phyloP scores from a whole-genome alignment of 2,888 invertebrate species.

The Fragum fragum region DNA sequence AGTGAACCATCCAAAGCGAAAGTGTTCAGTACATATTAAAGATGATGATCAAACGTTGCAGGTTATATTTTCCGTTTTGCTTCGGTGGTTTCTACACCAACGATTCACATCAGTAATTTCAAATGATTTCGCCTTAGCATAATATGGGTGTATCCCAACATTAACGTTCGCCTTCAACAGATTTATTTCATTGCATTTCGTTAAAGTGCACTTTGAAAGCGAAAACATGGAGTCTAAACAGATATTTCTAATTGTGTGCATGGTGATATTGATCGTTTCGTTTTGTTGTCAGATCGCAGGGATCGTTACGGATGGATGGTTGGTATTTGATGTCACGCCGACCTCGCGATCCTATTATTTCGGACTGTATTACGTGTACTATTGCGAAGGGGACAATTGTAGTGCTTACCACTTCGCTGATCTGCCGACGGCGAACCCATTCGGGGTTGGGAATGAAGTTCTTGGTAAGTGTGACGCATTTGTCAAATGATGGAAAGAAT shows the following conservation, averaged over 20 bases:
- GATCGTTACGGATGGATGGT: constrained; percentile 11
- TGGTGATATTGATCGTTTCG: constrained; percentile 13
- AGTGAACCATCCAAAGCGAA: no score
- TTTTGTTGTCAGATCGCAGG: constrained; percentile 8
- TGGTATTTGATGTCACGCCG: background rate
- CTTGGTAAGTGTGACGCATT: background rate
- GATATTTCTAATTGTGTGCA: background rate
- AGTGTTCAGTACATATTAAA: no score
- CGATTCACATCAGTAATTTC: no score
- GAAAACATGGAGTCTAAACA: constrained; percentile 1
- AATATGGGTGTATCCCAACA: no score
- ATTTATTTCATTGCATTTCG: no score
- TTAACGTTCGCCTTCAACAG: no score
- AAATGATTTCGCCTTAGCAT: no score
- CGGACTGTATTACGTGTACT: constrained; percentile 12
- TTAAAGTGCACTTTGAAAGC: no score
- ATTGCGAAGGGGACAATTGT: background rate
- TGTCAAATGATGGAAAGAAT: no score
- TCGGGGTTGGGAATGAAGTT: background rate
- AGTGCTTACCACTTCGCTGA: background rate
- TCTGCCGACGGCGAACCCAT: background rate
- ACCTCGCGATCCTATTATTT: background rate
- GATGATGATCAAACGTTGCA: no score
- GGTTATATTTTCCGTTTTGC: no score
- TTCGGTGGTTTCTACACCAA: no score